Percentiles rank a stretch among this genome's conserved stretches.
phyloP scores from a whole-genome alignment of 2,113 vertebrate genomes.

The Bungarus multicinctus region DNA sequence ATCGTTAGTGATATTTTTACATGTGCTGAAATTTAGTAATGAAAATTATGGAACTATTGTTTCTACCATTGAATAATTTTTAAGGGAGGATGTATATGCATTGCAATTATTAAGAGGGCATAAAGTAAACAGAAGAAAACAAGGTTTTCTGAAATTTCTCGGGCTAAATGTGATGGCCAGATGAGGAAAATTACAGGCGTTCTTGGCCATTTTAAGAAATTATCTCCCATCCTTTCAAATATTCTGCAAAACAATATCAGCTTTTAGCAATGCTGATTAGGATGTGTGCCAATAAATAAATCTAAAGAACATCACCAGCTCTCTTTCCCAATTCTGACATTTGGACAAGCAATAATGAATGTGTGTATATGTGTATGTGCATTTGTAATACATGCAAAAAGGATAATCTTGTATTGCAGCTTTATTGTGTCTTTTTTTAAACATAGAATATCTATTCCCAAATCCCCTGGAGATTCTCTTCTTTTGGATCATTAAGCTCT shows the following conservation, averaged over 20 bases:
- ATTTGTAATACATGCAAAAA: not conserved
- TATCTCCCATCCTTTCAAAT: not conserved
- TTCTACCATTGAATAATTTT: not conserved
- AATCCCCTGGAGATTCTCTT: not conserved
- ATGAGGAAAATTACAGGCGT: not conserved
- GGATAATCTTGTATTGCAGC: not conserved
- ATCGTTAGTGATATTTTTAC: not conserved
- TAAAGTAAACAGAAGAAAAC: not conserved
- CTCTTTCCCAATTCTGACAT: not conserved
- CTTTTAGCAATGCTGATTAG: not conserved
- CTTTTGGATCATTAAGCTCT: not conserved
- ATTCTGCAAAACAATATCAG: not conserved
- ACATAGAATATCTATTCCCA: not conserved
- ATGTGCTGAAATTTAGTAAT: not conserved
- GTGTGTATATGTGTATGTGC: not conserved
- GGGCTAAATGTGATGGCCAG: not conserved
- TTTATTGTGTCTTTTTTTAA: not conserved
- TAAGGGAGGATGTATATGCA: not conserved
- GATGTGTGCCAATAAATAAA: not conserved
- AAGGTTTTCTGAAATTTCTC: not conserved
- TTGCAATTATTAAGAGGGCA: not conserved
- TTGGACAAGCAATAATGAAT: not conserved
- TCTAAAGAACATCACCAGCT: not conserved
- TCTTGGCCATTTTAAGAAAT: not conserved
- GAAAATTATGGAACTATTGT: not conserved